phyloP scores from a whole-genome alignment of 2,113 vertebrate genomes.

The Tor tambroides region DNA sequence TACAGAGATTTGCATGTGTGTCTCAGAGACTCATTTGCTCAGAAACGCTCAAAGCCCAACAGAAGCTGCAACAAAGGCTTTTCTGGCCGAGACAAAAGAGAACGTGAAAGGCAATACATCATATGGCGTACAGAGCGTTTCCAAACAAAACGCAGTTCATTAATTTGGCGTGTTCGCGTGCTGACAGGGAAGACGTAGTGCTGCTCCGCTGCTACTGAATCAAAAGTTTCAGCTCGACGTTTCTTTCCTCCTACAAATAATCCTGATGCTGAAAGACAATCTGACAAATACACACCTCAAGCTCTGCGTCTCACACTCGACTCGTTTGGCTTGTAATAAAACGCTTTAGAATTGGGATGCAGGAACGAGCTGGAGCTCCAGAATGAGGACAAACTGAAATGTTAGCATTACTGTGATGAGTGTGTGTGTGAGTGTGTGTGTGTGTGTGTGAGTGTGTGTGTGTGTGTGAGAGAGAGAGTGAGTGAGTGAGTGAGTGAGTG shows the following conservation, averaged over 20 bases:
- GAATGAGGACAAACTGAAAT: too few relatives aligned
- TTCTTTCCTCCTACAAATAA: not conserved
- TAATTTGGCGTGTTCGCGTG: constrained; percentile 39
- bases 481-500: too few relatives aligned
- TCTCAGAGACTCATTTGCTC: constrained; percentile 52
- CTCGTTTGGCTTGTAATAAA: not conserved
- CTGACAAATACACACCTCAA: not conserved
- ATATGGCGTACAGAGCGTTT: constrained; percentile 43
- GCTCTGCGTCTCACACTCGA: not conserved
- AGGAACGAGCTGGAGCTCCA: too few relatives aligned
- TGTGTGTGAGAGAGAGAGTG: too few relatives aligned
- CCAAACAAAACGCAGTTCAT: constrained; percentile 53
- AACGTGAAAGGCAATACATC: constrained; percentile 55
- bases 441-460: constrained; percentile 17
- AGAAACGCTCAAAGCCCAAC: constrained; percentile 39
- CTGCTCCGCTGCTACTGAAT: not conserved
- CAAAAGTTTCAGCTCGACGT: not conserved
- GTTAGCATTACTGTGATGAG: too few relatives aligned
- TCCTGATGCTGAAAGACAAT: not conserved
- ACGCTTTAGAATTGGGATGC: not conserved
- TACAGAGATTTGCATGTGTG: constrained; percentile 39
- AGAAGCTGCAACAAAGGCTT: constrained; percentile 40
- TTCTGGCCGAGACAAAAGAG: constrained; percentile 53
- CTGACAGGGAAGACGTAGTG: constrained; percentile 44
- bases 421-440: not conserved